Conservation (phyloP, 2,797 vertebrate species). For the Enteromius anoplus region DNA sequence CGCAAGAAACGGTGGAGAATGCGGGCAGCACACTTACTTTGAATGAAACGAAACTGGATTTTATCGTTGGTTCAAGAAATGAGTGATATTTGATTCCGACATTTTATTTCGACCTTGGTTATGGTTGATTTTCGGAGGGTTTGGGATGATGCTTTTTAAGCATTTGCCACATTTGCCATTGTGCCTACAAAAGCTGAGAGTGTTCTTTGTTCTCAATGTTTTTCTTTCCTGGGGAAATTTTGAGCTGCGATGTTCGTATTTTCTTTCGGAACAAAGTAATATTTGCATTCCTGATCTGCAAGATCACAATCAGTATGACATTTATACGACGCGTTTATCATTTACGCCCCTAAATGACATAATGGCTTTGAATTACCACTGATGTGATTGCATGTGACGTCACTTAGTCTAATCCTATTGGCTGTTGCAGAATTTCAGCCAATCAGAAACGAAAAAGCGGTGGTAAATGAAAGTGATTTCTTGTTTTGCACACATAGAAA, state of each 20-base stretch:
- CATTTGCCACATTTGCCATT: conserved; percentile 60
- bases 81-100: conserved; percentile 25
- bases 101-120: conserved; percentile 17
- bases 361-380: neutral
- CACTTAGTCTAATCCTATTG: neutral
- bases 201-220: conserved; percentile 15
- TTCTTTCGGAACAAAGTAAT: conserved; percentile 14
- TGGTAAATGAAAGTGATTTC: neutral
- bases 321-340: neutral
- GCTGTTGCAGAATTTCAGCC: neutral
- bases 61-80: neutral
- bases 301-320: conserved; percentile 32
- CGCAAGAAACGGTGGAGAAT: neutral
- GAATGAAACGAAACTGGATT: neutral
- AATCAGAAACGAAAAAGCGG: neutral
- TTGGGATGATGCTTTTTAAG: conserved; percentile 20
- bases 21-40: neutral
- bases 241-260: conserved; percentile 6
- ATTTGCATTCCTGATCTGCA: conserved; percentile 28
- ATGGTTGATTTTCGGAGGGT: neutral
- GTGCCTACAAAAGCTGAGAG: conserved; percentile 58
- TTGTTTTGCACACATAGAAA: conserved; percentile 27
- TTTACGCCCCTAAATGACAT: conserved; percentile 8
- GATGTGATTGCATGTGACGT: neutral
- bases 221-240: conserved; percentile 26